These are phyloP conservation scores for Sympetrum striolatum DNA, from an alignment of 2,888 invertebrate species.

Conservation along the genomic window DNA sequence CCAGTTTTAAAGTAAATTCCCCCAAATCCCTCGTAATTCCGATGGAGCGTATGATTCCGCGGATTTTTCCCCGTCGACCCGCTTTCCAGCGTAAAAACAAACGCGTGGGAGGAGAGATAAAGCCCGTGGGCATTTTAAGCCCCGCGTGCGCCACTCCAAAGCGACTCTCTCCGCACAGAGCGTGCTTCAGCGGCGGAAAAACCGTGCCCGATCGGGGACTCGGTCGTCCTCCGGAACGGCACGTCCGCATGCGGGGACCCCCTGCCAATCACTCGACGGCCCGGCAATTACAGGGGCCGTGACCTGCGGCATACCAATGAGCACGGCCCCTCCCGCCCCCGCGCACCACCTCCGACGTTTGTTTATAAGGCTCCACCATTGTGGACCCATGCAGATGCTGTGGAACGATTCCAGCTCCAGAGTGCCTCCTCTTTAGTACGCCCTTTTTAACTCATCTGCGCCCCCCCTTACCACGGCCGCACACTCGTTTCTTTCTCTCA, in stretches of 20 bases:
- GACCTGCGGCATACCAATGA: slow-evolving; percentile 20
- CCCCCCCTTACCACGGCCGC: background rate
- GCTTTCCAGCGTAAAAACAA: no score
- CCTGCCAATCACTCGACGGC: slow-evolving; percentile 4
- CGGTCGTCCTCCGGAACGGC: background rate
- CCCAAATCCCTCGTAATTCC: no score
- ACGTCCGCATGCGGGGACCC: background rate
- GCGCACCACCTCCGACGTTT: background rate
- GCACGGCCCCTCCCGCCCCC: background rate
- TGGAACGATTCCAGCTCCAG: background rate
- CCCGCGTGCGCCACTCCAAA: background rate
- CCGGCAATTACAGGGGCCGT: slow-evolving; percentile 16
- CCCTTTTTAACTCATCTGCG: background rate
- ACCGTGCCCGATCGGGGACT: background rate
- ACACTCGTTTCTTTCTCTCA: background rate
- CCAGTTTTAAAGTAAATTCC: no score
- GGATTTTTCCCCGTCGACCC: no score
- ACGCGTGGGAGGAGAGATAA: background rate
- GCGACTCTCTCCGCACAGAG: background rate
- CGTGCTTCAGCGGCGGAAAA: background rate
- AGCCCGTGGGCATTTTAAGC: background rate
- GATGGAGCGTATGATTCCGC: no score
- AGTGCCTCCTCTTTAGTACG: background rate
- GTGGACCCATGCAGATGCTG: background rate
- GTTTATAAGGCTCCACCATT: background rate